Evolutionary conservation across 2,888 invertebrate species (phyloP), one percentile per base, ranked within the genome.

Genomic region (Smittia aterrima): DNA sequence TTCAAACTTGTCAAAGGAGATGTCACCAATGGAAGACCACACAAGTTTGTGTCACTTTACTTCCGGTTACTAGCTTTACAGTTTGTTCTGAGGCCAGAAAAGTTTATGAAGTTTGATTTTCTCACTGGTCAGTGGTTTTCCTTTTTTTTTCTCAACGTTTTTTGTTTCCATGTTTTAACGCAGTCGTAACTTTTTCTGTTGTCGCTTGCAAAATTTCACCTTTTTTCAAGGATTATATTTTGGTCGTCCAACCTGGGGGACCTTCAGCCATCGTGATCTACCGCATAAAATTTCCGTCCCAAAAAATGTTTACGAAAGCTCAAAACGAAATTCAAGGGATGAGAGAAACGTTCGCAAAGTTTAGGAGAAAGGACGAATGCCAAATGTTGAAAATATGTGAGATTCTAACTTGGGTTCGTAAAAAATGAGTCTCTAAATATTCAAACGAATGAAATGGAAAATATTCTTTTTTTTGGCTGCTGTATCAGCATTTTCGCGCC

Each of bases 401-500:
- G 47, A n/a, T 3, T 11, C 11, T 18, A 25, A 41, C 47, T 18
- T 54, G 53, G 47, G 32, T 25, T 54, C 54, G 41, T 70, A 70
- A 70, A 70, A 68, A 70, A 70, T 54, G 47, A 53, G 27, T 53
- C 47, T 47, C n/a, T 16, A 70, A 70, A 70, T 70, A 70, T 70
- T 54, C 53, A 54, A 70, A 54, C 53, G 70, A 70, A 70, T 54
- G 70, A 70, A 70, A 70, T 70, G 70, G 27, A 70, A 54, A 70
- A 70, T n/a, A 70, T 27, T 68, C 24, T 53, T 22, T 47, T 47
- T 18, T 47, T 47, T 3, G 18, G 18, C 53, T 18, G 6, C 20
- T 6, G 47, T 13, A 4, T 58, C 20, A 22, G 22, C 20, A 11
- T 58, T 58, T 58, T 20, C 20, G 58, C 18, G 16, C 58, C 58